Evolutionary conservation across 2,113 vertebrate genomes (phyloP).

Genomic region (Microtus richardsoni): DNA sequence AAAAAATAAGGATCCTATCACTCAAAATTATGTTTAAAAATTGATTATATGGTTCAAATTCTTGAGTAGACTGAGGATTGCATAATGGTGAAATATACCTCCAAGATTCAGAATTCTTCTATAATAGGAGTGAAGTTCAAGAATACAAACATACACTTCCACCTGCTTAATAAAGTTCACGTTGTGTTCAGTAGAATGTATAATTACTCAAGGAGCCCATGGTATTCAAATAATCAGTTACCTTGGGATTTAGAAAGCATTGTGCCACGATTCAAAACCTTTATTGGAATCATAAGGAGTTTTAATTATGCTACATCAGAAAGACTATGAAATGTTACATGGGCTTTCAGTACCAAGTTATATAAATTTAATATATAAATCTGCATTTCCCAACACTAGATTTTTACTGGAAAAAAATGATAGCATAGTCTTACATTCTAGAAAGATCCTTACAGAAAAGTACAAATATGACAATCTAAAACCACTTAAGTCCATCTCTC

Average conservation of each 20-base stretch:
- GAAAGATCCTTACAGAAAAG: neutral
- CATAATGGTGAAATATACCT: neutral
- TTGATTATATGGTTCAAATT: conserved; percentile 18
- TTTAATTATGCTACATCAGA: conserved; percentile 51
- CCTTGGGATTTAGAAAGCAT: conserved; percentile 45
- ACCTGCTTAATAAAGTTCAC: neutral
- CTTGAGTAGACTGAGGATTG: neutral
- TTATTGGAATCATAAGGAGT: conserved; percentile 51
- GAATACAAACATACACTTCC: neutral
- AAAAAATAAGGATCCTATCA: neutral
- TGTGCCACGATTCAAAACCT: conserved; percentile 53
- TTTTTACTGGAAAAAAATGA: neutral
- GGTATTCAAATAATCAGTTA: conserved; percentile 47
- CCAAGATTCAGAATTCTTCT: neutral
- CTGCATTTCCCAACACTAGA: neutral
- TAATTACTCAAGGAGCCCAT: neutral
- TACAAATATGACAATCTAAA: neutral
- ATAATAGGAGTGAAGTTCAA: conserved; percentile 28
- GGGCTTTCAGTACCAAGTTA: conserved; percentile 21
- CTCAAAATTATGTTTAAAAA: neutral
- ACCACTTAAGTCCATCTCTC: neutral
- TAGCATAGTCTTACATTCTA: neutral
- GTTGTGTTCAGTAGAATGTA: neutral
- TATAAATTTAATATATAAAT: neutral
- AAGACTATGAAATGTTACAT: conserved; percentile 41